Percentiles rank a stretch among this genome's conserved stretches.
Evolutionary conservation across 2,113 vertebrate species (phyloP).

Genomic region (Pterophyllum scalare): DNA sequence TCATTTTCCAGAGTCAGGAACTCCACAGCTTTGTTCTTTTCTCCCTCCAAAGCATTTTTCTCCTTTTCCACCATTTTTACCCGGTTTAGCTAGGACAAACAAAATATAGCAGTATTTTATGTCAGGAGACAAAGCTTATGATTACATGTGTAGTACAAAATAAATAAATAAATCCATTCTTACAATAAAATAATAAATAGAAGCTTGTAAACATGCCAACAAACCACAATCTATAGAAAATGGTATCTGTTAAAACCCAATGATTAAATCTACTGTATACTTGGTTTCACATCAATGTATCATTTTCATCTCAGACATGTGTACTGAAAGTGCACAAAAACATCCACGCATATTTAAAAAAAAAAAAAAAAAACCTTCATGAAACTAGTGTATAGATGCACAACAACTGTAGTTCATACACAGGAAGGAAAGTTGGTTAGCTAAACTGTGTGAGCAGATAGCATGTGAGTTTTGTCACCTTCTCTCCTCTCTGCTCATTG

Average conservation of each 20-base stretch:
- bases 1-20: constrained; percentile 94
- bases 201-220: background rate
- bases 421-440: constrained; percentile 16
- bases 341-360: background rate
- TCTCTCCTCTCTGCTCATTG: constrained; percentile 93
- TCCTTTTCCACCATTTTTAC: constrained; percentile 98
- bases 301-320: constrained; percentile 6
- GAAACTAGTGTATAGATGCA: background rate
- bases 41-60: constrained; percentile 93
- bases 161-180: rapidly evolving
- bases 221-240: background rate
- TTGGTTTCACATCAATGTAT: background rate
- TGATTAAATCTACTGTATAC: background rate
- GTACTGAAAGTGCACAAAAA: background rate
- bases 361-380: background rate
- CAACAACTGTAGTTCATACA: background rate
- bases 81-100: constrained; percentile 87
- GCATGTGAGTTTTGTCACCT: constrained; percentile 80
- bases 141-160: background rate
- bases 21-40: constrained; percentile 93
- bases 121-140: background rate
- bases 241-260: background rate
- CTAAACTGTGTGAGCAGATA: constrained; percentile 24
- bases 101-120: constrained; percentile 28
- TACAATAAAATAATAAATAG: background rate